These are phyloP conservation scores for Lithophane leautieri DNA, from an alignment of 2,888 invertebrate species.

Conservation along the genomic window DNA sequence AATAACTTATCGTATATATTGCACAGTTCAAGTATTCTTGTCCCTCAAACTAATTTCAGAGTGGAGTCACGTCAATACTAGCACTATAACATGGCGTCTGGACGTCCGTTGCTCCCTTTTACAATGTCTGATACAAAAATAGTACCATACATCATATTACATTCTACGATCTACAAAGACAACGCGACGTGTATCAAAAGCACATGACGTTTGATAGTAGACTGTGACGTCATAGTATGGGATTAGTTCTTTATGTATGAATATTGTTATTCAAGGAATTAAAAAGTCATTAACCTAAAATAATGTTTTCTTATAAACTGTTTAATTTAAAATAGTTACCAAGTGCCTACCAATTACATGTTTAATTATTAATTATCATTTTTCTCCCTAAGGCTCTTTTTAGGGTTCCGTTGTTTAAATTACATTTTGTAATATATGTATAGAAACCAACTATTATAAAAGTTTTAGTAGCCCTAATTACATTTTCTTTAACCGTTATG, in stretches of 20 bases:
- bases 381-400: neutral
- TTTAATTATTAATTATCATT: neutral
- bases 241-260: neutral
- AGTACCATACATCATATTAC: conserved; percentile 10
- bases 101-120: conserved; percentile 20
- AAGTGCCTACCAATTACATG: no score
- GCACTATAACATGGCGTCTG: neutral
- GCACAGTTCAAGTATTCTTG: neutral
- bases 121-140: conserved; percentile 27
- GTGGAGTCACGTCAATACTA: neutral
- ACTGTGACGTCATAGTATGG: conserved; percentile 19
- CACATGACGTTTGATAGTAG: neutral
- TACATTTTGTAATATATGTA: neutral
- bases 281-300: neutral
- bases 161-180: conserved; percentile 3
- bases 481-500: neutral
- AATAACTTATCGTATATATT: neutral
- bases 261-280: neutral
- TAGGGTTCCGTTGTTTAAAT: neutral
- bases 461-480: no score
- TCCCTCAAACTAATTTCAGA: neutral
- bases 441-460: no score
- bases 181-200: conserved; percentile 24
- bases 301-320: neutral
- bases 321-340: neutral